phyloP scores from a whole-genome alignment of 2,888 invertebrate species.

The Mylabris sibirica region DNA sequence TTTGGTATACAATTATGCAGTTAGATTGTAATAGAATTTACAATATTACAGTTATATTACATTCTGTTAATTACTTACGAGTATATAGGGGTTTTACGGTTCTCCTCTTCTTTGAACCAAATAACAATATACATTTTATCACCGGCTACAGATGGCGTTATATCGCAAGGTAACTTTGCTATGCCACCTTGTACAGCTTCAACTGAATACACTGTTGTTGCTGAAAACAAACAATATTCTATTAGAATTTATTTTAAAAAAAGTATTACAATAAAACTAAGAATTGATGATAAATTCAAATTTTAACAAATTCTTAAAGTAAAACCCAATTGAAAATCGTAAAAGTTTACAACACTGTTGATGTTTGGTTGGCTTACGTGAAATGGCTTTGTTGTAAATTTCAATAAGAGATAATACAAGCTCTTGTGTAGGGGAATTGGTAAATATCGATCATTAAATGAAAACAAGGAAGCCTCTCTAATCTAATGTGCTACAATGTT shows the following conservation, averaged over 20 bases:
- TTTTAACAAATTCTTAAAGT: neutral
- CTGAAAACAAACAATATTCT: constrained; percentile 48
- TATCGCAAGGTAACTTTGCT: constrained; percentile 69
- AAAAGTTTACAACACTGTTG: constrained; percentile 4
- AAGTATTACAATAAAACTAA: neutral
- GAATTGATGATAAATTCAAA: neutral
- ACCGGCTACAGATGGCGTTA: constrained; percentile 64
- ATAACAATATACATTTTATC: constrained; percentile 70
- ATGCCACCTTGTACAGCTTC: constrained; percentile 68
- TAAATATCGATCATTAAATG: neutral
- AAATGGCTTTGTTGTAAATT: neutral
- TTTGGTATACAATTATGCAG: neutral
- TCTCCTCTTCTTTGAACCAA: constrained; percentile 69
- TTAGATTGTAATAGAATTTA: constrained; percentile 12
- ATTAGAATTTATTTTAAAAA: neutral
- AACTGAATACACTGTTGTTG: constrained; percentile 55
- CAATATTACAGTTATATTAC: constrained; percentile 15
- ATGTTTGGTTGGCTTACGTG: neutral
- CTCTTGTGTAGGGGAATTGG: neutral
- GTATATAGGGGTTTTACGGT: constrained; percentile 67
- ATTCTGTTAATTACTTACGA: constrained; percentile 61
- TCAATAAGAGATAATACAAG: constrained; percentile 1
- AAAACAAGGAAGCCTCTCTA: neutral
- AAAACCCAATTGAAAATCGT: neutral
- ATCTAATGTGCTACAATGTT: constrained; percentile 23